phyloP scores from a whole-genome alignment of 2,113 vertebrate species.

The Chloebia gouldiae region DNA sequence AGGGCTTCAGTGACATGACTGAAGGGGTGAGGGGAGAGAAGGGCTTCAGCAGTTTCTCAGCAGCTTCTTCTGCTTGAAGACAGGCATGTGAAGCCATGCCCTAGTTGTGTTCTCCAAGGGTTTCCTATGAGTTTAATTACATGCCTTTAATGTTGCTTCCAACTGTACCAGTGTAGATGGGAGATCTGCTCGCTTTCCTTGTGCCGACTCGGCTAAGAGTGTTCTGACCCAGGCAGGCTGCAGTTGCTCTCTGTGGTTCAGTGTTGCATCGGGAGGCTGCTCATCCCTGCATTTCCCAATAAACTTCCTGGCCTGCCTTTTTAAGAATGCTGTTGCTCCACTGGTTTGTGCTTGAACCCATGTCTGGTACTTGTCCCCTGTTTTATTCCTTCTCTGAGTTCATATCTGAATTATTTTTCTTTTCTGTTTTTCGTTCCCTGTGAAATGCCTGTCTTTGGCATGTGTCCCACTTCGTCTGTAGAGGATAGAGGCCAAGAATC shows the following conservation, averaged over 20 bases:
- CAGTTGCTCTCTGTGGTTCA: neutral
- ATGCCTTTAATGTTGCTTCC: neutral
- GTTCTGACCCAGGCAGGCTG: neutral
- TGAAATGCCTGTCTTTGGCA: slow-evolving; percentile 43
- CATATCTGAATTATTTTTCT: neutral
- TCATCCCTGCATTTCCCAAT: neutral
- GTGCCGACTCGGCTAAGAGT: neutral
- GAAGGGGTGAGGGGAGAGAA: neutral
- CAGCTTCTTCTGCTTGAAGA: neutral
- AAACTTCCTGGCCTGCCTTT: neutral
- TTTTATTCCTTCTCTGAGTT: neutral
- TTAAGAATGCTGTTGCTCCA: neutral
- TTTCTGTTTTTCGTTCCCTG: neutral
- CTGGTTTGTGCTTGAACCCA: neutral
- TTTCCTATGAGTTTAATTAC: slow-evolving; percentile 48
- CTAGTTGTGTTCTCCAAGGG: slow-evolving; percentile 54
- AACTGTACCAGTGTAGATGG: neutral
- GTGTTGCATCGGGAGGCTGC: neutral
- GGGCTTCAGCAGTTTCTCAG: neutral
- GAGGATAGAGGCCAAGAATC: slow-evolving; percentile 20
- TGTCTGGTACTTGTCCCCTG: rapidly evolving
- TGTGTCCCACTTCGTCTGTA: neutral
- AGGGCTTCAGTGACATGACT: neutral
- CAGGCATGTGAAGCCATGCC: slow-evolving; percentile 18
- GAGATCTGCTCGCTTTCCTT: neutral